A percentile compares a stretch with the other conserved stretches of the same genome.
These are phyloP conservation scores for Musca domestica DNA, from an alignment of 1,140 invertebrate species.

Conservation along the genomic window DNA sequence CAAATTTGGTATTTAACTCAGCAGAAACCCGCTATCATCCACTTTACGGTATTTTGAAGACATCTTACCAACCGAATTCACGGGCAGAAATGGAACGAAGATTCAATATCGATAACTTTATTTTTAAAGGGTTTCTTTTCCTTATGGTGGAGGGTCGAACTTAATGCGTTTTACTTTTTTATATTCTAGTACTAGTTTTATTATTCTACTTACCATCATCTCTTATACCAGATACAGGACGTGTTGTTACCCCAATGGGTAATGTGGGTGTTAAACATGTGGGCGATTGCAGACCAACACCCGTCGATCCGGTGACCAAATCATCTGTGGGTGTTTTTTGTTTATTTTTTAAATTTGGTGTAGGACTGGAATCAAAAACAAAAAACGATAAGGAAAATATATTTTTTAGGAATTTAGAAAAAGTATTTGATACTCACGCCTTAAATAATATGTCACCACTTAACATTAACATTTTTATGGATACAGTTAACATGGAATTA, in stretches of 20 bases:
- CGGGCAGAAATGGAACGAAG: no score
- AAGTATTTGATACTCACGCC: constrained; percentile 70
- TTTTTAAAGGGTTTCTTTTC: no score
- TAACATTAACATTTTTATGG: constrained; percentile 89
- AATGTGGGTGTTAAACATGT: constrained; percentile 35
- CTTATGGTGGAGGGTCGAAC: not conserved
- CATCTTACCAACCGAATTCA: no score
- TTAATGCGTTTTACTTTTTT: not conserved
- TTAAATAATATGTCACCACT: constrained; percentile 96
- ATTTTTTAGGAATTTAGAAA: not conserved
- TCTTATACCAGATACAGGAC: constrained; percentile 49
- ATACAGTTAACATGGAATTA: constrained; percentile 90
- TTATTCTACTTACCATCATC: constrained; percentile 61
- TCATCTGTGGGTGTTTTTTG: constrained; percentile 54
- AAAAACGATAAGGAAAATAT: constrained; percentile 23
- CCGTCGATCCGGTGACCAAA: constrained; percentile 43
- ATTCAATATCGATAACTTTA: no score
- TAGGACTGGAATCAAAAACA: constrained; percentile 59
- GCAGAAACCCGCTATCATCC: no score
- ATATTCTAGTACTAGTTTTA: not conserved
- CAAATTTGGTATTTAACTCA: no score
- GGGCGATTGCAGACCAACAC: constrained; percentile 51
- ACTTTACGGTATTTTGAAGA: no score
- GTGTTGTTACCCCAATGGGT: constrained; percentile 39
- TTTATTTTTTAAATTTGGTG: constrained; percentile 67